Base-by-base conservation (phyloP, 2,113 vertebrate genomes). In the Psittacus erithacus region DNA sequence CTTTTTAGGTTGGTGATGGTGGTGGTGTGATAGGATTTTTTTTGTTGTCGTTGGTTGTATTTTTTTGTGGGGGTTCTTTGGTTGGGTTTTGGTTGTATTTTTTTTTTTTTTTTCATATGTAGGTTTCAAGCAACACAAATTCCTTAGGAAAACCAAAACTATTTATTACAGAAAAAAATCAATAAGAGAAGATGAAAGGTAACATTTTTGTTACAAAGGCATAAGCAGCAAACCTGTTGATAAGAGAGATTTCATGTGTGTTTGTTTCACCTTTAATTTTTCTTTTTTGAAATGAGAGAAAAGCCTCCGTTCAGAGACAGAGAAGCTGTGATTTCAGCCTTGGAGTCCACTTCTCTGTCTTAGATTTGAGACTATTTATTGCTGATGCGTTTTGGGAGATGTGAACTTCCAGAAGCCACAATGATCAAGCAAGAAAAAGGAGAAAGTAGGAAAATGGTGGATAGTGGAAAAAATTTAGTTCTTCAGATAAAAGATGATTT, bases 331-430 rank as follows among this genome's bases (percentile, higher is more conserved):
- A 41, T 57, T 91, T 80, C 39, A 76, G 29, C 59, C 43, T 52
- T 1, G 2, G 49, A 59, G n/a, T 74, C 57, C 53, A 9, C 27
- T 63, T 82, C 43, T 74, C 1, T 35, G 22, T 28, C 16, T 59
- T 60, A 67, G 25, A 28, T 43, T 65, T 1, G 2, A 60, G 29
- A 28, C 33, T 68, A 6, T 71, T 28, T 43, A 17, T n/a, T 57
- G 22, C 64, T 75, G 35, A 67, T 52, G 39, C 11, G 1, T 35
- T 88, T 91, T 82, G 86, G 73, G 46, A 76, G 75, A n/a, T 1
- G 13, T 11, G 27, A 64, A 28, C 18, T 7, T 90, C 25, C 0
- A 22, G 6, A 49, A 80, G 49, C 27, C 47, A 44, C 0, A 0
- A 31, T 24, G 33, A 44, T 79, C 28, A 43, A 44, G 17, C 17